These are phyloP conservation scores for Beris chalybata DNA, from an alignment of 2,888 invertebrate species.

Conservation along the genomic window DNA sequence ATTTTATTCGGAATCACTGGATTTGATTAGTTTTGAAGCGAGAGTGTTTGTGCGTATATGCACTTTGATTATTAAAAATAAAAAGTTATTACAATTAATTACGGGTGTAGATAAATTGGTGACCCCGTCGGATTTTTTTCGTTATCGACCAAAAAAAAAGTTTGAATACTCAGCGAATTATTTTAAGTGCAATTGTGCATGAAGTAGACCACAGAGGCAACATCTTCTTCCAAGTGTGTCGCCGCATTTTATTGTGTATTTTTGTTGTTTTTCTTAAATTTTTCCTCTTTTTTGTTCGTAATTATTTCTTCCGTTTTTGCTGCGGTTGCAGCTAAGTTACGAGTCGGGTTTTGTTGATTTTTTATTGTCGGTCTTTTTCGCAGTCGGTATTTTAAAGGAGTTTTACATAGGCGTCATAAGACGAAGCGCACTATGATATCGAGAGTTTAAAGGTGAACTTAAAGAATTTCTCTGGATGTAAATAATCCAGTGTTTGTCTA, in stretches of 20 bases:
- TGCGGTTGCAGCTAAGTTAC: too few relatives aligned
- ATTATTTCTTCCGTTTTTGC: too few relatives aligned
- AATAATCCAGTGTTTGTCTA: too few relatives aligned
- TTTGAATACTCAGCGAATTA: neutral
- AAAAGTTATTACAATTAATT: neutral
- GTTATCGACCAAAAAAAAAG: neutral
- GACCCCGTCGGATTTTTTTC: neutral
- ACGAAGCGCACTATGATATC: too few relatives aligned
- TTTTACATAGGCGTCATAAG: too few relatives aligned
- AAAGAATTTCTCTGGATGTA: too few relatives aligned
- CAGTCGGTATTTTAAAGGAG: too few relatives aligned
- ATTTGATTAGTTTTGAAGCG: neutral
- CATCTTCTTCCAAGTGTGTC: conserved; percentile 16
- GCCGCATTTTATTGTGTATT: neutral
- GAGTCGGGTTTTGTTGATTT: too few relatives aligned
- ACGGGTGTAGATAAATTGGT: neutral
- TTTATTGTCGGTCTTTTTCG: too few relatives aligned
- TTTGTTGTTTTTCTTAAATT: too few relatives aligned
- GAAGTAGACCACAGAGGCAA: conserved; percentile 19
- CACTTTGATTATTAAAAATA: too few relatives aligned
- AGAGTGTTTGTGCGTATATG: neutral
- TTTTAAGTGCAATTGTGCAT: conserved; percentile 34
- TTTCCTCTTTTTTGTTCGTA: too few relatives aligned
- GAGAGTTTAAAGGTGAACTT: conserved; percentile 15
- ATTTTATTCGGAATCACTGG: conserved; percentile 43